Evolutionary conservation across 2,113 vertebrate genomes (phyloP).

Genomic region (Clarias macrocephalus): DNA sequence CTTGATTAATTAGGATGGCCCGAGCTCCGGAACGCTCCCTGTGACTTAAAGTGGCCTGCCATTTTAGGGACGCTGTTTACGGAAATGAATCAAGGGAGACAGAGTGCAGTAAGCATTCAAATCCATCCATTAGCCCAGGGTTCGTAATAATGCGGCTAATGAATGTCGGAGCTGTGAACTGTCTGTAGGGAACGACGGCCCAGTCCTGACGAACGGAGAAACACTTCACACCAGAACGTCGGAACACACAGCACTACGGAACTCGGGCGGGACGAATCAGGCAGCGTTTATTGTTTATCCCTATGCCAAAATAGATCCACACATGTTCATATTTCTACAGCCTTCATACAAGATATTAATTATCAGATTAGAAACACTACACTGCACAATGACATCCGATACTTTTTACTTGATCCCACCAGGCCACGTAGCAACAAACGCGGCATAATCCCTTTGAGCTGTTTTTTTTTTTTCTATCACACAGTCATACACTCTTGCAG

Average conservation of each 20-base stretch:
- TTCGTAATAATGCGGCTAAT: conserved; percentile 35
- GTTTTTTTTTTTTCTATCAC: conserved; percentile 14
- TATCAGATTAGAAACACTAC: conserved; percentile 5
- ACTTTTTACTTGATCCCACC: conserved; percentile 8
- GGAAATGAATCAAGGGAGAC: conserved; percentile 41
- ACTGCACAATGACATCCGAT: not conserved
- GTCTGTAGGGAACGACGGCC: conserved; percentile 25
- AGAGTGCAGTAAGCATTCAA: conserved; percentile 24
- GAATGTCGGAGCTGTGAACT: conserved; percentile 16
- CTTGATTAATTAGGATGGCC: conserved; percentile 48
- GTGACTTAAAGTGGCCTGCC: conserved; percentile 38
- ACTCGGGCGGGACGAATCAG: not conserved
- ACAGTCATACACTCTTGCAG: conserved; percentile 29
- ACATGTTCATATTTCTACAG: not conserved
- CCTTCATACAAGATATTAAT: not conserved
- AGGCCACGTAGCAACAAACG: conserved; percentile 24
- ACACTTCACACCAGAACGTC: not conserved
- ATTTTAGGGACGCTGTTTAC: conserved; percentile 46
- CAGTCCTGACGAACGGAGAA: not conserved
- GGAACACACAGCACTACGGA: not conserved
- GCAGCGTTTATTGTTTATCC: not conserved
- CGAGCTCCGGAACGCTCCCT: conserved; percentile 9
- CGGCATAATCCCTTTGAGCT: conserved; percentile 28
- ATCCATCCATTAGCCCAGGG: conserved; percentile 34
- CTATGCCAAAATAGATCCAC: not conserved